Conservation (phyloP, 2,888 invertebrate species). For the Hoplodrina ambigua region DNA sequence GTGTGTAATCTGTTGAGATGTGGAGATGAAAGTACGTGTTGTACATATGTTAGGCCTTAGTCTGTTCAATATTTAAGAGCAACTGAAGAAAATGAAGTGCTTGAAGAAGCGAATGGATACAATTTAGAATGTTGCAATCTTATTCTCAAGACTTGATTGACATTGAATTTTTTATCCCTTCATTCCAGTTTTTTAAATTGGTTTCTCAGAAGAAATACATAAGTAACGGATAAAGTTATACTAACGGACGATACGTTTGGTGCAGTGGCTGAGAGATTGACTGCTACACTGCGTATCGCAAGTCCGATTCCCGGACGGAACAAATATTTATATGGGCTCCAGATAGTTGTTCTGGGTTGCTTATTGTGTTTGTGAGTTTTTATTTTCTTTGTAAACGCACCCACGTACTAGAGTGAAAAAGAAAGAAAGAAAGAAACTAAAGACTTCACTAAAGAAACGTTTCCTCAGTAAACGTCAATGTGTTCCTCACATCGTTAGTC, state of each 20-base stretch:
- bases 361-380: too few species aligned
- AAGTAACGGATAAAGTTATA: constrained; percentile 13
- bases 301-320: too few species aligned
- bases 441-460: constrained; percentile 21
- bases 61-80: constrained; percentile 19
- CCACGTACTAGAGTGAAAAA: too few species aligned
- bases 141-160: constrained; percentile 18
- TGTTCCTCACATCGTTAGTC: constrained; percentile 45
- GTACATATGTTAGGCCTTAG: constrained; percentile 11
- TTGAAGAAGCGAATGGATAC: constrained; percentile 1
- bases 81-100: constrained; percentile 16
- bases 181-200: not conserved
- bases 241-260: not conserved
- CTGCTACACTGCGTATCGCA: too few species aligned
- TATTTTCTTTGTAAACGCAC: too few species aligned
- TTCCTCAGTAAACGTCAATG: constrained; percentile 30
- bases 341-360: too few species aligned
- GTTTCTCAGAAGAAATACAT: not conserved
- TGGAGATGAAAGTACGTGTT: constrained; percentile 31
- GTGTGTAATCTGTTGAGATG: constrained; percentile 24
- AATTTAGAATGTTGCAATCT: constrained; percentile 21
- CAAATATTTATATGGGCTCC: too few species aligned
- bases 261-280: too few species aligned
- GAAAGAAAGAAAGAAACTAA: not conserved
- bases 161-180: constrained; percentile 3